A percentile compares a stretch with the other conserved stretches of the same genome.
phyloP scores from a whole-genome alignment of 2,113 vertebrate genomes.

The Salvelinus fontinalis region DNA sequence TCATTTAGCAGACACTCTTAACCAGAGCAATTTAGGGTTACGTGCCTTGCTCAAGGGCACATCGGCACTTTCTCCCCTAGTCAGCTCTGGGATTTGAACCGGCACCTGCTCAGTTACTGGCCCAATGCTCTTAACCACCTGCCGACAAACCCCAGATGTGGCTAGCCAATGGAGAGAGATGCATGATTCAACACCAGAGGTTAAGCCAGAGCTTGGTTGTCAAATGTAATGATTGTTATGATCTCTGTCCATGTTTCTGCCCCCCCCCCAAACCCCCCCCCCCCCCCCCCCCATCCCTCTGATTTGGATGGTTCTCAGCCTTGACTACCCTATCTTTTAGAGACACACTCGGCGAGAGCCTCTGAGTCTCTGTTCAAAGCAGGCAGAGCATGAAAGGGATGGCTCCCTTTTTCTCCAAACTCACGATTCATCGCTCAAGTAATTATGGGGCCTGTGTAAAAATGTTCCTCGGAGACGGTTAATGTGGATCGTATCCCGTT shows the following conservation, averaged over 20 bases:
- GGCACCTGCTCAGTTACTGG: too few species aligned
- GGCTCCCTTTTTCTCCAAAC: constrained; percentile 1
- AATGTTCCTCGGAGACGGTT: constrained; percentile 8
- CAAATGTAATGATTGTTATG: not conserved
- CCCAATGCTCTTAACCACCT: too few species aligned
- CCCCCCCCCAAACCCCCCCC: too few species aligned
- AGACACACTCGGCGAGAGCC: not conserved
- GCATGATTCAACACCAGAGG: not conserved
- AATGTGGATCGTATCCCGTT: constrained; percentile 1
- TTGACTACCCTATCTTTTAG: not conserved
- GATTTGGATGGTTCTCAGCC: not conserved
- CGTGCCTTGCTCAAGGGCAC: too few species aligned
- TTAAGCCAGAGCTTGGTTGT: constrained; percentile 1
- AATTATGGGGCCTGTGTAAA: constrained; percentile 9
- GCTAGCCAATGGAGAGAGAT: not conserved
- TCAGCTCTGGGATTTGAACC: too few species aligned
- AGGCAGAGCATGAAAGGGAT: constrained; percentile 8
- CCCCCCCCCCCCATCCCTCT: not conserved
- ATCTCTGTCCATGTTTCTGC: not conserved
- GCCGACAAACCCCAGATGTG: too few species aligned
- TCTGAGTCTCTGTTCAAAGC: not conserved
- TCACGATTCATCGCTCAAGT: constrained; percentile 1
- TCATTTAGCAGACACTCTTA: too few species aligned
- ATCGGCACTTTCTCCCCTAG: too few species aligned
- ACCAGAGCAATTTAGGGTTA: too few species aligned